Percentiles rank a stretch among this genome's conserved stretches.
phyloP scores from a whole-genome alignment of 2,797 vertebrate species.

The Hydrolagus colliei region DNA sequence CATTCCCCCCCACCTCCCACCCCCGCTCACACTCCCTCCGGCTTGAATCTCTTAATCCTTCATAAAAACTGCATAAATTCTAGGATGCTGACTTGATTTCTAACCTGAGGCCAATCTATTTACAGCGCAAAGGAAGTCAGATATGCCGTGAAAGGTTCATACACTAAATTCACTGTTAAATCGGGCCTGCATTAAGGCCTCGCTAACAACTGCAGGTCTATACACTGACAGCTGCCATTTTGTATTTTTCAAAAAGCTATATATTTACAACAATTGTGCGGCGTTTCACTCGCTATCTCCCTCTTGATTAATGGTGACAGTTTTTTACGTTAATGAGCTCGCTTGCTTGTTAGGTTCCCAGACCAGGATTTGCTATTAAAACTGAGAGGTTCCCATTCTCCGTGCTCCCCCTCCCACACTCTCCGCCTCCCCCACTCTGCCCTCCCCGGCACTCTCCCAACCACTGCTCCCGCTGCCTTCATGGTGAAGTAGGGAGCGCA shows the following conservation, averaged over 20 bases:
- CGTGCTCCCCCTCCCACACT: neutral
- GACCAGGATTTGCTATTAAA: too few relatives aligned
- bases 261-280: neutral
- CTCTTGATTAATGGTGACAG: neutral
- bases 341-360: too few relatives aligned
- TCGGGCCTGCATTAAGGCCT: neutral
- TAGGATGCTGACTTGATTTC: conserved; percentile 9
- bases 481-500: too few relatives aligned
- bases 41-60: conserved; percentile 27
- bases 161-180: conserved; percentile 23
- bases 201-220: neutral
- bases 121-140: conserved; percentile 18
- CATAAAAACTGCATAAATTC: conserved; percentile 25
- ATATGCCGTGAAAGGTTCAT: conserved; percentile 16
- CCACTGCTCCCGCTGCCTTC: neutral
- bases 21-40: neutral
- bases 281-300: neutral
- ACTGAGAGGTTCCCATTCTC: neutral
- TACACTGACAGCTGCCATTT: neutral
- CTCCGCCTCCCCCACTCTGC: neutral
- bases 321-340: neutral
- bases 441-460: neutral
- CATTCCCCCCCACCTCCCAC: neutral
- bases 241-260: neutral
- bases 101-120: conserved; percentile 28